A percentile compares a stretch with the other conserved stretches of the same genome.
Evolutionary conservation across 2,888 invertebrate genomes (phyloP).

Genomic region (Stenoptilia bipunctidactyla): DNA sequence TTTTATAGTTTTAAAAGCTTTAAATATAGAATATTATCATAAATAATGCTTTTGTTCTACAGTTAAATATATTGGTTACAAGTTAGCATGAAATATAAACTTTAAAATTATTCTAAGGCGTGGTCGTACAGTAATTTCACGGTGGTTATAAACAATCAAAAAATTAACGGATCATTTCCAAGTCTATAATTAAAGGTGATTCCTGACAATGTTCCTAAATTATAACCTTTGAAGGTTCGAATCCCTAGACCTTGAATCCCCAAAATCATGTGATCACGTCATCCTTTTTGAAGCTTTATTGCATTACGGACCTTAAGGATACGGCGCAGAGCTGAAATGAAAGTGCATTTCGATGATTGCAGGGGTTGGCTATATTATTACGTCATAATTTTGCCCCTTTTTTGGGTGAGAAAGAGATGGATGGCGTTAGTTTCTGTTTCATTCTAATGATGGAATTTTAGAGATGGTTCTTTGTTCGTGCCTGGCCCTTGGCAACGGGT

Average conservation of each 20-base stretch:
- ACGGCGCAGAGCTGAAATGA: constrained; percentile 18
- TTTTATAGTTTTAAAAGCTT: too few species aligned
- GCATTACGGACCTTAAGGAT: constrained; percentile 15
- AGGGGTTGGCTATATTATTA: constrained; percentile 42
- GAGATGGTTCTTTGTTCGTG: constrained; percentile 32
- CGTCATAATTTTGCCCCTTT: constrained; percentile 52
- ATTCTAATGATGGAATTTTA: constrained; percentile 26
- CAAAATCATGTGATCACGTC: constrained; percentile 29
- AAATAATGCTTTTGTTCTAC: too few species aligned
- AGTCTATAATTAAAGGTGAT: background rate
- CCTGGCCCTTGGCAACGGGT: constrained; percentile 6
- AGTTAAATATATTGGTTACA: too few species aligned
- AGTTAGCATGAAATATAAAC: background rate
- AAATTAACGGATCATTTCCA: background rate
- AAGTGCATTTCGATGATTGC: constrained; percentile 21
- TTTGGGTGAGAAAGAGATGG: constrained; percentile 23
- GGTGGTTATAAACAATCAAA: background rate
- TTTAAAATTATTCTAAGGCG: background rate
- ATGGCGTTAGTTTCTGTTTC: constrained; percentile 15
- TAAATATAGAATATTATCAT: too few species aligned
- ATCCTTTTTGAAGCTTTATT: constrained; percentile 18
- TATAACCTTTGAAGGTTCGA: background rate
- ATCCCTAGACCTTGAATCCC: background rate
- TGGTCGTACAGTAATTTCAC: background rate
- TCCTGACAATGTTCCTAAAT: background rate